These are phyloP conservation scores for Melanotus villosus DNA, from an alignment of 2,888 invertebrate species.

Conservation along the genomic window DNA sequence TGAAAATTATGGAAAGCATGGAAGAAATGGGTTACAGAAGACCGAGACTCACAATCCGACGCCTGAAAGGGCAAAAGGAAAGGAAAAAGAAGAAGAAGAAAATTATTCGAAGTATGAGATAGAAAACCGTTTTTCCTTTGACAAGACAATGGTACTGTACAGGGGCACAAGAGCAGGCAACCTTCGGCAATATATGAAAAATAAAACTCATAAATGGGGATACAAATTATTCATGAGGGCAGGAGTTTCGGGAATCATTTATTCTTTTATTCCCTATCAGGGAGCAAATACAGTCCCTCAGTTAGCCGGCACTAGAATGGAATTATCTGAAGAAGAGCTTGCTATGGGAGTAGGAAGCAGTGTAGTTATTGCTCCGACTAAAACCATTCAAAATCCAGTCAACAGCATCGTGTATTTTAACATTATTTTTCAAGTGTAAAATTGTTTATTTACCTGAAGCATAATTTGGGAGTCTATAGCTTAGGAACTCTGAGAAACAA, in stretches of 20 bases:
- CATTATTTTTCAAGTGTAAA: not conserved
- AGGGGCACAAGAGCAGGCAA: too few relatives aligned
- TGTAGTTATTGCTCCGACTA: not conserved
- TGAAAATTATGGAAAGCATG: too few relatives aligned
- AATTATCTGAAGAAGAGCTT: not conserved
- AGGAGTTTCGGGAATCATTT: not conserved
- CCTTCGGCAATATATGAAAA: too few relatives aligned
- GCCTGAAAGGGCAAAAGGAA: too few relatives aligned
- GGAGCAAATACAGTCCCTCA: not conserved
- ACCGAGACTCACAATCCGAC: too few relatives aligned
- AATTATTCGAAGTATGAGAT: too few relatives aligned
- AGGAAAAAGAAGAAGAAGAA: too few relatives aligned
- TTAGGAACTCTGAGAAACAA: not conserved
- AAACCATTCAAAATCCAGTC: not conserved
- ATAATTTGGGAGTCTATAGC: not conserved
- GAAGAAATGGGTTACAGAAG: too few relatives aligned
- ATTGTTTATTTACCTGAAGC: not conserved
- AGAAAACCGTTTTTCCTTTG: too few relatives aligned
- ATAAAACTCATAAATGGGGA: slow-evolving; percentile 1
- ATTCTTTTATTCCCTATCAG: slow-evolving; percentile 6
- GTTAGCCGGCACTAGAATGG: not conserved
- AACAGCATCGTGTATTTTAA: not conserved
- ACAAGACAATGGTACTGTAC: too few relatives aligned
- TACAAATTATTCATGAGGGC: slow-evolving; percentile 9
- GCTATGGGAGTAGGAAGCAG: not conserved